A percentile compares a stretch with the other conserved stretches of the same genome.
Conservation (phyloP, 2,113 vertebrate species). For the Coracopsis vasa region DNA sequence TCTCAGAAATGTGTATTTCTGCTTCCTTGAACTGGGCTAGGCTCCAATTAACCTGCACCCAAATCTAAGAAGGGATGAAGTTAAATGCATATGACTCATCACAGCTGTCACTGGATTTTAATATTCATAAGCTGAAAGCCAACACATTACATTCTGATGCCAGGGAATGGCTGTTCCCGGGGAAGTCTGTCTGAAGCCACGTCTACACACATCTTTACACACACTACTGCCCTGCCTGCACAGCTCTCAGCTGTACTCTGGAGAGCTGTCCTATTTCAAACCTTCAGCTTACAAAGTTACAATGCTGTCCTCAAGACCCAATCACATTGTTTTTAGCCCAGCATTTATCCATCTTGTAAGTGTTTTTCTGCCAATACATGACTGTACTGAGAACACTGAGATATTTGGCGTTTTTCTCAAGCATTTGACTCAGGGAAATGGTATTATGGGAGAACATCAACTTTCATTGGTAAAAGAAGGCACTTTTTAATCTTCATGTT, state of each 20-base stretch:
- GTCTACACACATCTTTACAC: slow-evolving; percentile 36
- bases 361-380: background rate
- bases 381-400: background rate
- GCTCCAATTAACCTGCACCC: background rate
- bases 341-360: background rate
- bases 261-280: slow-evolving; percentile 51
- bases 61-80: background rate
- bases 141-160: background rate
- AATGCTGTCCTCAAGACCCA: background rate
- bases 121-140: background rate
- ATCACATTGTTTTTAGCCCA: background rate
- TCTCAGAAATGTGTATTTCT: background rate
- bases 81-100: background rate
- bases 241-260: slow-evolving; percentile 10
- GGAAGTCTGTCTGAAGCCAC: slow-evolving; percentile 14
- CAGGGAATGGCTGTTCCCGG: background rate
- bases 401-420: background rate
- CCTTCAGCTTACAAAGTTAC: background rate
- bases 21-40: background rate
- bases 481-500: background rate
- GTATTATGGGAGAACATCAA: background rate
- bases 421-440: background rate
- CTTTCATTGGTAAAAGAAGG: background rate
- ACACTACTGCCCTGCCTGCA: background rate
- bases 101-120: slow-evolving; percentile 16